Percentiles rank a stretch among this genome's conserved stretches.
Conservation (phyloP, 2,113 vertebrate species). For the Galemys pyrenaicus region DNA sequence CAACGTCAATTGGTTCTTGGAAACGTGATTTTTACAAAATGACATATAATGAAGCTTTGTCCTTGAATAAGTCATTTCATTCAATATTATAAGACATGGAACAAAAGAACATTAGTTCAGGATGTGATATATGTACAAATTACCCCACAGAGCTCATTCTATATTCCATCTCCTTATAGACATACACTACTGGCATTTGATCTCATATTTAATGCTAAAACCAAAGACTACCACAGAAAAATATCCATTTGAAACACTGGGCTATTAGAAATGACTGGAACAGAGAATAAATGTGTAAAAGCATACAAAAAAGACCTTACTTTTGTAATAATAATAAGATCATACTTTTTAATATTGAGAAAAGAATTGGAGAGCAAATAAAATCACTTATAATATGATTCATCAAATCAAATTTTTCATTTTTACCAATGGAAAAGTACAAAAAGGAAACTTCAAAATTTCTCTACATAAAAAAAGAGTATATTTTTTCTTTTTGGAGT, state of each 20-base stretch:
- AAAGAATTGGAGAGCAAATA: not conserved
- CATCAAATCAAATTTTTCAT: not conserved
- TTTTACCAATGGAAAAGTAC: not conserved
- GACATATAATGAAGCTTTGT: not conserved
- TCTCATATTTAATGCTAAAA: not conserved
- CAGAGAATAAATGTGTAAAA: not conserved
- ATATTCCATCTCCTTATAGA: not conserved
- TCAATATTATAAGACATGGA: not conserved
- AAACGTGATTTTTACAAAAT: not conserved
- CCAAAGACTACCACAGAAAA: not conserved
- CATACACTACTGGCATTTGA: not conserved
- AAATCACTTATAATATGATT: not conserved
- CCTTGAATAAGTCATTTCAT: not conserved
- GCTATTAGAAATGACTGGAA: not conserved
- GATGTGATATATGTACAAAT: not conserved
- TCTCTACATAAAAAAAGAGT: not conserved
- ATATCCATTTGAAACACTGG: not conserved
- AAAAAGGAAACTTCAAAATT: not conserved
- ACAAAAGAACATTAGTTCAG: not conserved
- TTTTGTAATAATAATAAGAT: not conserved
- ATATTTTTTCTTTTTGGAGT: constrained; percentile 2
- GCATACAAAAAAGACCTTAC: not conserved
- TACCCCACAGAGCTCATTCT: accelerated
- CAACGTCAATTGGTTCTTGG: not conserved
- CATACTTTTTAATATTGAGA: not conserved